Evolutionary conservation across 2,797 vertebrate species (phyloP).

Genomic region (Macroramphosus scolopax): DNA sequence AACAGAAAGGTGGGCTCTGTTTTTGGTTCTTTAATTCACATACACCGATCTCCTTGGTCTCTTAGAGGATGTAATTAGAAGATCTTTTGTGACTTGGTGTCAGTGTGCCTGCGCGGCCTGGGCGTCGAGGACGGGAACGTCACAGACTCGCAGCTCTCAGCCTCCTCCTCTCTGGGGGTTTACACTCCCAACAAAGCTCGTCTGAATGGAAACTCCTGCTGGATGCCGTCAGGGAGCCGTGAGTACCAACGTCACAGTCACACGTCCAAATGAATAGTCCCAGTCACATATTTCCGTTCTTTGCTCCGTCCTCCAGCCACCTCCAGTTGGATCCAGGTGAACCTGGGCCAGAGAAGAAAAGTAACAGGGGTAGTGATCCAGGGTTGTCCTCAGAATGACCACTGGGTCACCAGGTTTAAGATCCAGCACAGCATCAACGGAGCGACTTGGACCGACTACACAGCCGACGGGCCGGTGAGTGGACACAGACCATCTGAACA

Average conservation of each 20-base stretch:
- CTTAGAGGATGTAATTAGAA: too few species aligned
- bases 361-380: conserved; percentile 80
- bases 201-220: conserved; percentile 76
- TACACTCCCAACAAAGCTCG: conserved; percentile 61
- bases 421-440: conserved; percentile 75
- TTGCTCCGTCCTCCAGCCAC: conserved; percentile 63
- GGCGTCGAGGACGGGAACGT: conserved; percentile 75
- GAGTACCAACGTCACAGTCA: conserved; percentile 11
- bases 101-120: conserved; percentile 79
- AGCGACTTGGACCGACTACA: conserved; percentile 67
- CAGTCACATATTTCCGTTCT: too few species aligned
- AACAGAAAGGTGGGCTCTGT: conserved; percentile 71
- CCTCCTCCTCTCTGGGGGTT: conserved; percentile 65
- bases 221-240: conserved; percentile 75
- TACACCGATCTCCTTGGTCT: not conserved
- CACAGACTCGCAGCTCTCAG: conserved; percentile 69
- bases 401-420: conserved; percentile 78
- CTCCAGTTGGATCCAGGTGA: conserved; percentile 78
- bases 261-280: not conserved
- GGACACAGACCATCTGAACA: not conserved
- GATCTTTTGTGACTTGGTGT: conserved; percentile 1
- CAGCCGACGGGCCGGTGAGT: conserved; percentile 68
- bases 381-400: conserved; percentile 72
- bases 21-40: not conserved
- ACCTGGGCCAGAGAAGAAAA: conserved; percentile 68